Evolutionary conservation across 2,797 vertebrate species (phyloP), one percentile per base, ranked within the genome.

Genomic region (Chelon auratus): DNA sequence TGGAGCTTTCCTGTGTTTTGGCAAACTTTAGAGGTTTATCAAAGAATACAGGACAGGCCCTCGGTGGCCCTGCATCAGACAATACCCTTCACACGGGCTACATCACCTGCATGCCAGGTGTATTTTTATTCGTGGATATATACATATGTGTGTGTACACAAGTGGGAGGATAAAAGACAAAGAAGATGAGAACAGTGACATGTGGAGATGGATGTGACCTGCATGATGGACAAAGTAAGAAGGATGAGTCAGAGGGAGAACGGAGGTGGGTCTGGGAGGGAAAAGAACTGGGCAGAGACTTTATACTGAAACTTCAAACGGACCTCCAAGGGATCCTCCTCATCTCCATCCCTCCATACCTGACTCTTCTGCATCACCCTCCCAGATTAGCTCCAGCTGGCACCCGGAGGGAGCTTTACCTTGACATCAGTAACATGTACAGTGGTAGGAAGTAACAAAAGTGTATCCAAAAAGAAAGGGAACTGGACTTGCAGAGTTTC

Each of bases 271-370:
- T 11, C 18, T 12, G 24, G 55, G 53, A 72, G 65, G 55, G 69
- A 53, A 26, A 24, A 52, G 56, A 65, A 48, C 81, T 0, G 26
- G 62, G 47, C 72, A 82, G 26, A 86, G 78, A 77, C 83, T 93
- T 92, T 92, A 84, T 90, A 90, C 85, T 83, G 71, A 60, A 90
- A 93, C 89, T 89, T 94, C 90, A 93, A 92, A 93, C 78, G 61
- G 76, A 87, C 82, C 80, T 84, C 77, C 81, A 50, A 71, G 84
- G 87, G 77, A 83, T 57, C 78, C 20, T 60, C 43, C 22, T n/a
- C 55, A 33, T 37, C 53, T 33, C 61, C 43, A 45, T 53, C 30
- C 40, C 57, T 69, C 67, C 77, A 59, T 36, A 24, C 22, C 36
- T 9, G 8, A 45, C 67, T 75, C 76, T 60, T 72, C 75, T 57